phyloP scores from a whole-genome alignment of 1,140 invertebrate genomes.

The Steinernema khuongi region DNA sequence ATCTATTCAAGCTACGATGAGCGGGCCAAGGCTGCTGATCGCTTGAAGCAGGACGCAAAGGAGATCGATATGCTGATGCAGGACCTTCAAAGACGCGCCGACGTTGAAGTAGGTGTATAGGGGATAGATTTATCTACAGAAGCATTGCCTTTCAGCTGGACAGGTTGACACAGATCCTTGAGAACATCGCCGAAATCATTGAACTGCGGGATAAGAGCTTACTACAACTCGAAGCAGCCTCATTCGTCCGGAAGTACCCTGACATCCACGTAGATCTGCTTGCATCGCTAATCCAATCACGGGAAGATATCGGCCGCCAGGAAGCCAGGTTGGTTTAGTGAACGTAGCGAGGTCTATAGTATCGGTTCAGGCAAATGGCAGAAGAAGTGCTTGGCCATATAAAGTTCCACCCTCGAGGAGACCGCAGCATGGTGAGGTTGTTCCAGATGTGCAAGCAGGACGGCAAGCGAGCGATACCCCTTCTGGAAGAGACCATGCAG shows the following conservation, averaged over 20 bases:
- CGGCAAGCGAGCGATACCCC: neutral
- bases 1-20: constrained; percentile 31
- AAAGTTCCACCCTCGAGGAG: constrained; percentile 24
- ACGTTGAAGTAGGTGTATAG: neutral
- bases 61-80: constrained; percentile 10
- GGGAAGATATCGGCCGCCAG: constrained; percentile 33
- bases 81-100: neutral
- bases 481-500: neutral
- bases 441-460: constrained; percentile 12
- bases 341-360: neutral
- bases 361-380: constrained; percentile 11
- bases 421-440: neutral
- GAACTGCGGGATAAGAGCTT: constrained; percentile 30
- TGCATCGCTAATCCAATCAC: constrained; percentile 19
- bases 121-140: neutral
- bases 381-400: constrained; percentile 28
- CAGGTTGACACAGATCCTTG: constrained; percentile 22
- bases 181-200: constrained; percentile 29
- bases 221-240: constrained; percentile 31
- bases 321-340: constrained; percentile 25
- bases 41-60: constrained; percentile 26
- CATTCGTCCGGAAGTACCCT: constrained; percentile 36
- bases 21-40: constrained; percentile 18
- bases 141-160: constrained; percentile 19
- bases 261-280: constrained; percentile 34